Base-by-base conservation (phyloP, 2,888 invertebrate species). In the Pandemis cinnamomeana region DNA sequence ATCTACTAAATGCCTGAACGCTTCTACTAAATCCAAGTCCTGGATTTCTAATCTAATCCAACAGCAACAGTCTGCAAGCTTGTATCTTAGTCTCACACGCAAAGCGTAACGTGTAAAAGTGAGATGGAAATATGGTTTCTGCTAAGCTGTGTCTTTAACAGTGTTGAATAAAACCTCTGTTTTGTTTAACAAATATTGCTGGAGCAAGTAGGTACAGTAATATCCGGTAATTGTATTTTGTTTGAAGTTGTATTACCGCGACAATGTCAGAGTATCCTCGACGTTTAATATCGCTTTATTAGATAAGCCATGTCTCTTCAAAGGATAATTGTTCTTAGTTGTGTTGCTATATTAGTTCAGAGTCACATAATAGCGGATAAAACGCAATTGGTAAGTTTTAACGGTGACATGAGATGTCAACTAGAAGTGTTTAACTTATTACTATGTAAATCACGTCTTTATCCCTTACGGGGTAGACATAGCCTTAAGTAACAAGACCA, bases 281-380 rank as follows among this genome's bases (percentile, higher is more conserved):
- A 71, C 67, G 74, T 46, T 67, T 68, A 72, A 67, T 71, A 67
- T 67, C 41, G 41, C 51, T 64, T 55, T 53, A 70, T 70, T 64
- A 64, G 69, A 71, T 7, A 62, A 13, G 66, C 44, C 66, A 74
- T 74, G 74, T 61, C 66, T 71, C 66, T 44, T 20, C 51, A 67
- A 71, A 44, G 13, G 55, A 27, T 71, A 63, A 68, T 73, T 10
- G 64, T 71, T 78, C 71, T 78, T 78, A 75, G 72, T 80, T 48
- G 79, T 11, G 61, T 80, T 27, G 15, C 81, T 53, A 64, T 81
- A 64, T 75, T 77, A 46, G 77, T 81, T 15, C 70, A 85, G 13
- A 79, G 85, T 51, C 93, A 93, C 82, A 77, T 92, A 48, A 75
- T 83, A 10, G 86, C 84, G 7, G 91, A 91, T 77, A 91, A 84